Evolutionary conservation across 2,888 invertebrate genomes (phyloP), one percentile per base, ranked within the genome.

Genomic region (Trichogramma evanescens): DNA sequence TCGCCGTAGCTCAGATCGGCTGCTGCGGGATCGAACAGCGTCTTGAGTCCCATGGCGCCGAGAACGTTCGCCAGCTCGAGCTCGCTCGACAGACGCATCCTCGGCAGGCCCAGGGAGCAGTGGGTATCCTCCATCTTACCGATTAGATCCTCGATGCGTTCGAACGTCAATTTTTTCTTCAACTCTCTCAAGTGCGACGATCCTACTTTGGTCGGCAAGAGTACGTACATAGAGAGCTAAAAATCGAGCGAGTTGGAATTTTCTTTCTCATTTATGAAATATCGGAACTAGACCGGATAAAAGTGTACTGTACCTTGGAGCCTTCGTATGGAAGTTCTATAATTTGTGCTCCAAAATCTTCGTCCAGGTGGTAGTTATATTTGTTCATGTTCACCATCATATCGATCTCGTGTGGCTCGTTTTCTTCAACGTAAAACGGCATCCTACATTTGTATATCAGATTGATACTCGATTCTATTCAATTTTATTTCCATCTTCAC

Each of bases 291-390:
- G 26, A 26, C 26, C 26, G 26, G 26, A 26, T 26, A 26, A 26
- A 26, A 26, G 26, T 26, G 26, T 26, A 26, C 60, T 66, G 68
- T 50, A 83, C 84, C 50, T 81, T 78, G 55, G 81, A 82, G 60
- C 87, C 87, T 73, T 87, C 86, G 75, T 90, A 91, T 0, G 89
- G 89, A 4, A 90, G 77, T 1, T 85, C 86, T 63, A 89, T 68
- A 70, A 89, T 84, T 68, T 87, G 84, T 58, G 83, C 81, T 42
- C 81, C 83, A 71, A 84, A 69, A 65, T 71, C 68, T n/a, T 69
- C 69, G 64, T 82, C 83, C 65, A 80, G 80, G 65, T 80, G 79
- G 69, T 84, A 87, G 0, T 84, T 85, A 66, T 84, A 84, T 1
- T 78, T 71, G 0, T 85, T 84, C 0, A 81, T 82, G 56, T 85